Evolutionary conservation across 2,113 vertebrate species (phyloP).

Genomic region (Callipepla californica): DNA sequence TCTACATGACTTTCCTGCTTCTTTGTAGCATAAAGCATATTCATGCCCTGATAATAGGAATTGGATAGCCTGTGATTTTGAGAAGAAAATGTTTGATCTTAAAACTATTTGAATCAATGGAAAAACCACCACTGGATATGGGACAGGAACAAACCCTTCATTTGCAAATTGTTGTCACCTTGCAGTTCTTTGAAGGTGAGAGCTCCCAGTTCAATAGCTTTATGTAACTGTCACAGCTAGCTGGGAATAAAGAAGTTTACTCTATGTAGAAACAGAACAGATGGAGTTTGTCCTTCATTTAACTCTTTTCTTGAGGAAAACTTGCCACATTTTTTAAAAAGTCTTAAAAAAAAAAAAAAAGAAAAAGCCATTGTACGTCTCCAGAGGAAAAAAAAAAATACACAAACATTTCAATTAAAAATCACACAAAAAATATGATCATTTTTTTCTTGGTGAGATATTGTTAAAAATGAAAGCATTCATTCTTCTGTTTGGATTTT

Average conservation of each 20-base stretch:
- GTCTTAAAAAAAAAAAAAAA: not conserved
- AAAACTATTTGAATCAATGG: not conserved
- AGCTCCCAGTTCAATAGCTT: not conserved
- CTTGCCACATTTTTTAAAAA: not conserved
- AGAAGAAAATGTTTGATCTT: not conserved
- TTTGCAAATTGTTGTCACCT: slow-evolving; percentile 39
- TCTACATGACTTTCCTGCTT: not conserved
- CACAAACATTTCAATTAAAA: not conserved
- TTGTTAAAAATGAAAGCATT: not conserved
- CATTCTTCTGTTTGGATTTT: not conserved
- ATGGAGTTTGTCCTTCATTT: slow-evolving; percentile 16
- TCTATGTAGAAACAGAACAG: slow-evolving; percentile 2
- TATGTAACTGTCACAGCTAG: not conserved
- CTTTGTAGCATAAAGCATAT: not conserved
- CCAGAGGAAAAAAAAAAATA: not conserved
- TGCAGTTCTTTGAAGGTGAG: slow-evolving; percentile 34
- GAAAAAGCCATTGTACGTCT: not conserved
- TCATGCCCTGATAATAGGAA: not conserved
- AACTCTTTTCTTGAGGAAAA: not conserved
- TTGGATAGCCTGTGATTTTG: not conserved
- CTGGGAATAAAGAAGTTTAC: slow-evolving; percentile 1
- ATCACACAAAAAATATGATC: fast-evolving
- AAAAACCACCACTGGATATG: not conserved
- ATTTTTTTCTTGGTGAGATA: not conserved
- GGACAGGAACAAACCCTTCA: not conserved